Conservation (phyloP, 2,888 invertebrate species). For the Andrena praecox region DNA sequence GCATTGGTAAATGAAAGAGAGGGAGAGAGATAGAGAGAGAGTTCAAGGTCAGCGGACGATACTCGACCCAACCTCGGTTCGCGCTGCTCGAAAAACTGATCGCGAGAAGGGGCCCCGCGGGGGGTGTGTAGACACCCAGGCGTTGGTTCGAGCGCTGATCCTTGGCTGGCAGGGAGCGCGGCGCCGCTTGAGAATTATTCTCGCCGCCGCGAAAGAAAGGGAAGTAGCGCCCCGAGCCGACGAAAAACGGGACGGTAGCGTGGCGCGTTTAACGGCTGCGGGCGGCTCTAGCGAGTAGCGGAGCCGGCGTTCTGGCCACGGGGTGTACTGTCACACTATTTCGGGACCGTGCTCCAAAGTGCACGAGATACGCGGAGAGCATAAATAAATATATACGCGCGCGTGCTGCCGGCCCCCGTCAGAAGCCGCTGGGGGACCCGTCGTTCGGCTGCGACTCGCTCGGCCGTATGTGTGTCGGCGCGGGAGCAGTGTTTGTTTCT, state of each 20-base stretch:
- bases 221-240: background rate
- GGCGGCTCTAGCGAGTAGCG: conserved; percentile 14
- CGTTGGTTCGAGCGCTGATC: background rate
- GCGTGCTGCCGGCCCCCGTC: conserved; percentile 46
- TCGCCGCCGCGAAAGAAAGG: background rate
- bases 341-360: conserved; percentile 74
- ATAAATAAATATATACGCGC: conserved; percentile 70
- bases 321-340: conserved; percentile 72
- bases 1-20: conserved; percentile 64
- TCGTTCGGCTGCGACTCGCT: conserved; percentile 38
- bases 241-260: background rate
- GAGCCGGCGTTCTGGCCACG: conserved; percentile 28
- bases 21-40: conserved; percentile 13
- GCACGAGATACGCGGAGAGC: conserved; percentile 61
- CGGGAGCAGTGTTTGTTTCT: conserved; percentile 58
- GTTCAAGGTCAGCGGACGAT: conserved; percentile 70
- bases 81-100: conserved; percentile 34
- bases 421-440: conserved; percentile 41
- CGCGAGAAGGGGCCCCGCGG: background rate
- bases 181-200: conserved; percentile 42
- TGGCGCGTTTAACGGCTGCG: conserved; percentile 6
- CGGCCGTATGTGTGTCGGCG: conserved; percentile 39
- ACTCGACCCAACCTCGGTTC: conserved; percentile 48
- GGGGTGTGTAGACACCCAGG: conserved; percentile 7
- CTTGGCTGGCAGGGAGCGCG: conserved; percentile 17